Base-by-base conservation (phyloP, 1,140 invertebrate species). In the Globodera rostochiensis region DNA sequence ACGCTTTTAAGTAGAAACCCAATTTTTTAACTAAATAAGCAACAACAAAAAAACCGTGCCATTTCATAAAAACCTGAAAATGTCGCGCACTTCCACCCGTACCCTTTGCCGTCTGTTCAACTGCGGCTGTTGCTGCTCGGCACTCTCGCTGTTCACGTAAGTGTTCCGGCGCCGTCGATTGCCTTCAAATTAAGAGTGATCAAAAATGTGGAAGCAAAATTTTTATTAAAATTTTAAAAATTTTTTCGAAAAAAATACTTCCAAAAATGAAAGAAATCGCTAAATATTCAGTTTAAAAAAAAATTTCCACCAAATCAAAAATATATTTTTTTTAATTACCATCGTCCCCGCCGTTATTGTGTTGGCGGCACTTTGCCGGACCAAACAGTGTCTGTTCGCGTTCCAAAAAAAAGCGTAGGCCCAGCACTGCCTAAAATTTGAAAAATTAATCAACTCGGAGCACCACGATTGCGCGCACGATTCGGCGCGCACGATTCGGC, bases 331-430 rank as follows among this genome's bases (percentile, higher is more conserved):
- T 53, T 11, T 19, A 64, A 19, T 15, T 64, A 64, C 57, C 57
- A 19, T 64, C 57, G 15, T 64, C 11, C 19, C 13, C 57, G 5
- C 0, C 19, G 4, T 13, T 13, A 13, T 53, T 64, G 15, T 64
- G 21, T 69, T 69, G 64, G n/a, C 70, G 77, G 21, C 15, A 25
- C 8, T 77, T 6, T 46, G 76, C 53, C 3, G 60, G 4, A 13
- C 49, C 19, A 13, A 78, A 49, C 66, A 78, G 64, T 21, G 64
- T 70, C 49, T 78, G 77, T 49, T 82, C 81, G 46, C 81, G 79
- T 21, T 82, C 81, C 57, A 82, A 53, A 74, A 82, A 82, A 47
- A 82, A 80, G 36, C 81, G 60, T 25, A 82, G 81, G 49, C 81
- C 81, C 64, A 82, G 60, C 70, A 82, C 73, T 19, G 77, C 57